Percentiles rank a stretch among this genome's conserved stretches.
Conservation (phyloP, 2,113 vertebrate genomes). For the Falcunculus frontatus region DNA sequence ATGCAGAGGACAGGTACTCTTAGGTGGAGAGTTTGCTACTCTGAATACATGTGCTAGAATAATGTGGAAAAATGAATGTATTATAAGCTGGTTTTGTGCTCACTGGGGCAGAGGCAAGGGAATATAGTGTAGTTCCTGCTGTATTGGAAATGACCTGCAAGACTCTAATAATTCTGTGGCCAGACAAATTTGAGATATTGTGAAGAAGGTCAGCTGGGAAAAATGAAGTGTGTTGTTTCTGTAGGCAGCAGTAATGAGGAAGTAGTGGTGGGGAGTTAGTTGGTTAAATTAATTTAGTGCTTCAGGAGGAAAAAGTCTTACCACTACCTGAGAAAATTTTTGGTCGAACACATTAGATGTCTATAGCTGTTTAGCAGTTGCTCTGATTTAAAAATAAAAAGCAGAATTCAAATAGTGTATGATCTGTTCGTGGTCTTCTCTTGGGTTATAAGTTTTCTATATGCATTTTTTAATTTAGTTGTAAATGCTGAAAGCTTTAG, state of each 20-base stretch:
- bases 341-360: not conserved
- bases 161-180: not conserved
- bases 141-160: not conserved
- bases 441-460: not conserved
- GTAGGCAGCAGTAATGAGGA: not conserved
- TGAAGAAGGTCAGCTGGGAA: not conserved
- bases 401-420: not conserved
- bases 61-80: not conserved
- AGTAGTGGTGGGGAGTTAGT: not conserved
- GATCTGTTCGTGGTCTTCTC: not conserved
- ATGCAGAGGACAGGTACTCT: not conserved
- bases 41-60: not conserved
- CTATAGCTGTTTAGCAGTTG: not conserved
- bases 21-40: not conserved
- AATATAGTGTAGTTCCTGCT: not conserved
- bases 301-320: not conserved
- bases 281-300: not conserved
- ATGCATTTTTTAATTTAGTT: not conserved
- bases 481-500: not conserved
- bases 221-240: not conserved
- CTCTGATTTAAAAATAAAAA: not conserved
- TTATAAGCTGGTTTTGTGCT: not conserved
- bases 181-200: not conserved
- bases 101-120: not conserved
- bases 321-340: not conserved